Evolutionary conservation across 23 tunicate genomes (phyloP).

Genomic region (Styela plicata): DNA sequence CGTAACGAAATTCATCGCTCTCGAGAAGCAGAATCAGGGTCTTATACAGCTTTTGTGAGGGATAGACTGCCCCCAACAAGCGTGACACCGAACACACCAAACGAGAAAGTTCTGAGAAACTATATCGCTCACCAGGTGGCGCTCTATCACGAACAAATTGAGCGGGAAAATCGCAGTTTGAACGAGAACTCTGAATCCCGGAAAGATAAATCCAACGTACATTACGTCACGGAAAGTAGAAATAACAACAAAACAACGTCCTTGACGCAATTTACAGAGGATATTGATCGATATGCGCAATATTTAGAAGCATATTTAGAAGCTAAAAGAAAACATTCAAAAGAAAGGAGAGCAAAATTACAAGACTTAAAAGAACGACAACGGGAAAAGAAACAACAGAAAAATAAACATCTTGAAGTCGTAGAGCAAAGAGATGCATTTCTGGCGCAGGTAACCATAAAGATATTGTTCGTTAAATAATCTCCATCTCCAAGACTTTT

Average conservation of each 20-base stretch:
- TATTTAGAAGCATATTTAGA: constrained; percentile 30
- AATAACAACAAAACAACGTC: neutral
- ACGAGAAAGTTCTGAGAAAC: neutral
- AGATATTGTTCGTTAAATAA: too few relatives aligned
- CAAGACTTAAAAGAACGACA: constrained; percentile 14
- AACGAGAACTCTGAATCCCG: neutral
- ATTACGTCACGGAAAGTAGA: neutral
- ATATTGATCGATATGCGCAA: constrained; percentile 17
- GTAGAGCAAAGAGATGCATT: constrained; percentile 28
- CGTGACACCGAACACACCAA: neutral
- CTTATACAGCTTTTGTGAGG: neutral
- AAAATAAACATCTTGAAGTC: constrained; percentile 10
- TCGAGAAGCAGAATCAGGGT: neutral
- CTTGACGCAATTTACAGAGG: constrained; percentile 20
- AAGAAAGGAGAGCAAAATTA: constrained; percentile 16
- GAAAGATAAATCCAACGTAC: neutral
- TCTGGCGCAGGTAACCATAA: constrained; percentile 27
- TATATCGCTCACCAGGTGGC: constrained; percentile 28
- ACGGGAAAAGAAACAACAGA: neutral
- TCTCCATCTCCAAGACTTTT: too few relatives aligned
- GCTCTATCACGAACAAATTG: constrained; percentile 30
- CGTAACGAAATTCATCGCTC: neutral
- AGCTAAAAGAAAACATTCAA: constrained; percentile 22
- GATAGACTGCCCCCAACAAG: neutral
- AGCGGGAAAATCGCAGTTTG: constrained; percentile 19